Evolutionary conservation across 2,797 vertebrate species (phyloP), one percentile per base, ranked within the genome.

Genomic region (Microctenopoma steveboyesi): DNA sequence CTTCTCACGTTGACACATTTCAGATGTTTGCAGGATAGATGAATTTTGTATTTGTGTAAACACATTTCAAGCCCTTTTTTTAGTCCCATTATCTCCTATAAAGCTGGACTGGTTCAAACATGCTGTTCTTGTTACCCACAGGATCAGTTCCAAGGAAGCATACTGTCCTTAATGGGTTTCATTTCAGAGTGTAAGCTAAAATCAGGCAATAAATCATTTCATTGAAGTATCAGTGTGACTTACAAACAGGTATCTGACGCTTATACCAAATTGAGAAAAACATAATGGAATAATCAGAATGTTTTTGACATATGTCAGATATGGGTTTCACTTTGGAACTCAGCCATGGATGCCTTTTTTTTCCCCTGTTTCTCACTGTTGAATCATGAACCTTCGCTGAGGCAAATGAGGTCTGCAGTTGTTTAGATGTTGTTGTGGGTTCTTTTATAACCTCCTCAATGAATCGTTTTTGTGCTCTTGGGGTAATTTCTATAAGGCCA

Each of bases 131-230:
- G 70, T 81, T 82, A 69, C 47, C 25, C 16, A 1, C 13, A 1
- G 27, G 48, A 1, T 59, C 72, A 69, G 4, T 60, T 86, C 49
- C 48, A 74, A 69, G 61, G 51, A 73, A 73, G 50, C 64, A 45
- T 60, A 30, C 40, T 9, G 7, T 72, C 59, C 50, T 53, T 48
- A 72, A 28, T 73, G 64, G 75, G 59, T 81, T 78, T 72, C n/a
- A 71, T 82, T 87, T 76, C 64, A 75, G 59, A 72, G 58, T 45
- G 14, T 37, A n/a, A 62, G 75, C 70, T 78, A 54, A 79, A 82
- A 85, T 80, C 50, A 65, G 60, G 49, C 50, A 68, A 54, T 57
- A 45, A 27, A 71, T 85, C 54, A 72, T 72, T 72, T 67, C 25
- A 76, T 80, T 67, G 64, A 82, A 75, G 50, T 64, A 59, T 64